phyloP scores from a whole-genome alignment of 2,888 invertebrate genomes.

The Aphidoletes aphidimyza region DNA sequence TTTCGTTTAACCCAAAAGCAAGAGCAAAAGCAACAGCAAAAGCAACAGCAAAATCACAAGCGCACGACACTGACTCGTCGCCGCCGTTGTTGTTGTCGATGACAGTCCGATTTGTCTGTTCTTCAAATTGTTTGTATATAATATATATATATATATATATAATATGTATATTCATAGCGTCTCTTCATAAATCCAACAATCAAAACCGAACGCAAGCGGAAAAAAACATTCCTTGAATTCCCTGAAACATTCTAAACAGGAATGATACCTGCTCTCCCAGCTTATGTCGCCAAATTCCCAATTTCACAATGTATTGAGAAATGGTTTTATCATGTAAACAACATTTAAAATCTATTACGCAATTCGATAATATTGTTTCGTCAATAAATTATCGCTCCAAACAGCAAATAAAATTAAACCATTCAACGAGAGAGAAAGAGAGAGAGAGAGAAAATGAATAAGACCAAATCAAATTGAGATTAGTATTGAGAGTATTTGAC shows the following conservation, averaged over 20 bases:
- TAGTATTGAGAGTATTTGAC: no score
- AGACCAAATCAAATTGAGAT: no score
- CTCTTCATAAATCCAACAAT: no score
- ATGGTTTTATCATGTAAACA: slow-evolving; percentile 18
- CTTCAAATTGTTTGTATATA: no score
- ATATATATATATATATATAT: no score
- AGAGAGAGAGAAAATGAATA: not conserved
- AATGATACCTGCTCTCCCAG: not conserved
- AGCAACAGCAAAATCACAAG: not conserved
- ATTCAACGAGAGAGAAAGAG: not conserved
- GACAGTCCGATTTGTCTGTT: no score
- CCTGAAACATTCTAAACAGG: not conserved
- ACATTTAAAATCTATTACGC: slow-evolving; percentile 45
- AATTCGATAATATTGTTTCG: slow-evolving; percentile 8
- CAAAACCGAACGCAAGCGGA: no score
- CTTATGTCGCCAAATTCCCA: slow-evolving; percentile 14
- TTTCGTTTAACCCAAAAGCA: not conserved
- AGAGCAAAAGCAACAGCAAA: not conserved
- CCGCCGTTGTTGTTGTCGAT: no score
- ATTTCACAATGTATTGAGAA: slow-evolving; percentile 8
- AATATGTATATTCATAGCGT: no score
- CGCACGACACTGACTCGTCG: not conserved
- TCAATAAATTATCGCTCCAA: slow-evolving; percentile 33
- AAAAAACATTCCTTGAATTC: not conserved
- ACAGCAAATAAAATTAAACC: slow-evolving; percentile 16